Conservation (phyloP, 2,113 vertebrate species). For the Indicator maculatus region DNA sequence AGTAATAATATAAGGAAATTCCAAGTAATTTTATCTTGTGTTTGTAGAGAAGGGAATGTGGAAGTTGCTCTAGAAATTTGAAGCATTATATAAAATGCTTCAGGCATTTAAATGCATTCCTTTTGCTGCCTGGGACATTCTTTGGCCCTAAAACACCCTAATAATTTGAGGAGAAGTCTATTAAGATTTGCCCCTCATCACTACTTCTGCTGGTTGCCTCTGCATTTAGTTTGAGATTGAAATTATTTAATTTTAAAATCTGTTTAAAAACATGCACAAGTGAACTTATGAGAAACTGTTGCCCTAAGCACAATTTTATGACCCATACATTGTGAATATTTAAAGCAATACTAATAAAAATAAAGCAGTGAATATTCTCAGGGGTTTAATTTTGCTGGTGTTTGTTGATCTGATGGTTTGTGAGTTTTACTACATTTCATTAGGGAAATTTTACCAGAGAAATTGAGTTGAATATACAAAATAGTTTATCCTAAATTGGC, state of each 20-base stretch:
- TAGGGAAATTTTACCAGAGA: slow-evolving; percentile 68
- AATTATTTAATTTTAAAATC: slow-evolving; percentile 57
- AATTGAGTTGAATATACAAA: slow-evolving; percentile 65
- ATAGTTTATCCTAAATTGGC: slow-evolving; percentile 68
- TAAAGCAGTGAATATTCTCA: slow-evolving; percentile 70
- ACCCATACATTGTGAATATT: slow-evolving; percentile 75
- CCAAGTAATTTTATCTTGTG: slow-evolving; percentile 60
- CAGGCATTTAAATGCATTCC: slow-evolving; percentile 54
- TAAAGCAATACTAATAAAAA: slow-evolving; percentile 72
- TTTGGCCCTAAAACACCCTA: slow-evolving; percentile 32
- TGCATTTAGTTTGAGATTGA: not conserved
- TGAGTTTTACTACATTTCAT: slow-evolving; percentile 75
- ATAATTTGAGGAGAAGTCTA: not conserved
- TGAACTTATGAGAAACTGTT: slow-evolving; percentile 72
- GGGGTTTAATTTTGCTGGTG: slow-evolving; percentile 73
- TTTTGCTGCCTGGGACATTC: slow-evolving; percentile 20
- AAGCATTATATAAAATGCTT: slow-evolving; percentile 34
- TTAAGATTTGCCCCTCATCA: not conserved
- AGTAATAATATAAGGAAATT: slow-evolving; percentile 53
- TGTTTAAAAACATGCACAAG: slow-evolving; percentile 63
- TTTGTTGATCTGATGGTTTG: slow-evolving; percentile 71
- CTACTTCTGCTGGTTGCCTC: not conserved
- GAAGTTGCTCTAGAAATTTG: slow-evolving; percentile 24
- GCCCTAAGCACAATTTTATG: slow-evolving; percentile 75
- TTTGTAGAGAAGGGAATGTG: slow-evolving; percentile 39